Base-by-base conservation (phyloP, 1,140 invertebrate genomes). In the Phthorimaea operculella region DNA sequence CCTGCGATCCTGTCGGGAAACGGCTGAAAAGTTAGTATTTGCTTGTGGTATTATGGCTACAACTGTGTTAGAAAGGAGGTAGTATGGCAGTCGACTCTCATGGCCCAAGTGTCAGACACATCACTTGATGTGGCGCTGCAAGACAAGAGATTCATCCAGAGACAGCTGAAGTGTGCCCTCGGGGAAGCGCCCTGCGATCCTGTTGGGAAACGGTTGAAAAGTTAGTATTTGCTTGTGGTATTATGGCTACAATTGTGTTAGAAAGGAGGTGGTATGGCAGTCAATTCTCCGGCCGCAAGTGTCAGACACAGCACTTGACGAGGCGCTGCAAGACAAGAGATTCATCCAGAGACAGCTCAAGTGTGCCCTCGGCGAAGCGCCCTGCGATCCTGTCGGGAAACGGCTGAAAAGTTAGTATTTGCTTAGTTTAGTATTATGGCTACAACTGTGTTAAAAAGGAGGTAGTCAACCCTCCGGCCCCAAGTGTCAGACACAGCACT, bases 151-250 rank as follows among this genome's bases (percentile, higher is more conserved):
- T 92, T 92, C 68, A 85, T 93, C 53, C 87, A 83, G 66, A 85
- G 90, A 63, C 91, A 92, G 68, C 79, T 92, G 33, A 91, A 92
- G 66, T 93, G 91, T 66, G 90, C 90, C 16, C 73, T 92, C 1
- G 90, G 90, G 6, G 90, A 92, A 73, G 90, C 87, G 4, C 87
- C 89, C 0, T 93, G 91, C 61, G 91, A 93, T 66, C 88, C 90
- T 7, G 88, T 92, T 7, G 91, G 91, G 51, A 87, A 90, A 57
- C 83, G 90, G 58, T 76, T 93, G 4, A 93, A 92, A 87, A 91
- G 91, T 92, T 87, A 86, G 87, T 83, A 44, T 33, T 52, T 51
- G n/a, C n/a, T n/a, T n/a, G n/a, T n/a, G n/a, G n/a, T n/a, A n/a
- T n/a, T n/a, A n/a, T n/a, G n/a, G n/a, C n/a, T n/a, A n/a, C n/a